phyloP scores from a whole-genome alignment of 2,797 vertebrate species.

The Chloroceryle inda region DNA sequence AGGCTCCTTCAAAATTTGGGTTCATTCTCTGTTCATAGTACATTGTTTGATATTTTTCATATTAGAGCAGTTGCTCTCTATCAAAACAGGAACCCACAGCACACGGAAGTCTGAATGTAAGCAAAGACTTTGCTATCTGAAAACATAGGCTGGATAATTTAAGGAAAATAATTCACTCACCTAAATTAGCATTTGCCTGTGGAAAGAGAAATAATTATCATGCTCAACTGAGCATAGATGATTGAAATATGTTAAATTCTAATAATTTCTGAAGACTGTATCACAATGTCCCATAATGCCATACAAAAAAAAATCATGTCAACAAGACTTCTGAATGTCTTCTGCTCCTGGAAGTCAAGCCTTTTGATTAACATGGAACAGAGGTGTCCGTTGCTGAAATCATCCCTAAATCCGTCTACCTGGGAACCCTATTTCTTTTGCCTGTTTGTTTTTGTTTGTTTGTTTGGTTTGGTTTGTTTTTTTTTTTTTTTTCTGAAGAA shows the following conservation, averaged over 20 bases:
- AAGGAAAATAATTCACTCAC: background rate
- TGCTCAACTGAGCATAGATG: background rate
- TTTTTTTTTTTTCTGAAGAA: too few species aligned
- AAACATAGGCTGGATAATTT: background rate
- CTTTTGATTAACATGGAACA: background rate
- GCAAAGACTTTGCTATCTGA: background rate
- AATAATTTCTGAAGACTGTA: background rate
- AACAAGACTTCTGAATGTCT: background rate
- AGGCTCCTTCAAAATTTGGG: background rate
- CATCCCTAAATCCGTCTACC: background rate
- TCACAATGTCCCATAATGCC: background rate
- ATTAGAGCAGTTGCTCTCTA: background rate
- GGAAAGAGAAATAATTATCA: background rate
- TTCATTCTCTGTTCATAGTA: background rate
- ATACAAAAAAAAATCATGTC: background rate
- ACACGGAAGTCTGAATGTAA: background rate
- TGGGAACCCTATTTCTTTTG: accelerated
- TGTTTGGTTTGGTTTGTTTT: too few species aligned
- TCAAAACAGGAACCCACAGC: background rate
- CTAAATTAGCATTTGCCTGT: background rate
- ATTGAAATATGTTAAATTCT: background rate
- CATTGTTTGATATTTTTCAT: background rate
- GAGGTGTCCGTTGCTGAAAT: background rate
- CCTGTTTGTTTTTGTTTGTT: too few species aligned
- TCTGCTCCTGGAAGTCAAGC: background rate